phyloP scores from a whole-genome alignment of 2,113 vertebrate species.

The Silurus glanis region DNA sequence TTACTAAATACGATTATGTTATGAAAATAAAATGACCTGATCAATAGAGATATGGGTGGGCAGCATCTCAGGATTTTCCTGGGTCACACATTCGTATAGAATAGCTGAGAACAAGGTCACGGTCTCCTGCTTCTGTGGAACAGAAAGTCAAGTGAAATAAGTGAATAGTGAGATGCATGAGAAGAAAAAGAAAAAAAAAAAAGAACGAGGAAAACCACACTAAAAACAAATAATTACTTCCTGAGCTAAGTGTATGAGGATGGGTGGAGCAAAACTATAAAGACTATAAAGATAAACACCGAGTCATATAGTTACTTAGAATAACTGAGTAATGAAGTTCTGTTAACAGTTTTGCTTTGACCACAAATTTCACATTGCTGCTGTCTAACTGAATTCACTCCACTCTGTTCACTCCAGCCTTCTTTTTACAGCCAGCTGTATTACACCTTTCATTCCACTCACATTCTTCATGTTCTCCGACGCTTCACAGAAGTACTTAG shows the following conservation, averaged over 20 bases:
- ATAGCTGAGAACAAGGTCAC: slow-evolving; percentile 90
- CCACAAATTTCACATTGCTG: neutral
- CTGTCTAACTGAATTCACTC: neutral
- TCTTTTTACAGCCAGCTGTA: neutral
- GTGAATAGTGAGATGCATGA: neutral
- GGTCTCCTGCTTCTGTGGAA: slow-evolving; percentile 83
- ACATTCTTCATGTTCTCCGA: slow-evolving; percentile 80
- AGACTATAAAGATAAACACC: neutral
- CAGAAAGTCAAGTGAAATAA: neutral
- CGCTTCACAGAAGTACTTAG: slow-evolving; percentile 92
- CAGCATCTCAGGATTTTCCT: slow-evolving; percentile 97
- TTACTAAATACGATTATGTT: neutral
- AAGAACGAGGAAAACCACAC: slow-evolving; percentile 5
- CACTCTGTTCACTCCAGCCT: neutral
- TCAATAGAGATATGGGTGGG: slow-evolving; percentile 93
- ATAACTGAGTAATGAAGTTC: neutral
- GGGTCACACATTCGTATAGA: slow-evolving; percentile 93
- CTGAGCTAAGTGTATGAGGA: slow-evolving; percentile 3
- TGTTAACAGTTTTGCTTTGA: neutral
- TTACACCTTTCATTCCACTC: slow-evolving; percentile 52
- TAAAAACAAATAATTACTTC: slow-evolving; percentile 15
- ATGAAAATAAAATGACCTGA: slow-evolving; percentile 77
- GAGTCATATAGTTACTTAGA: neutral
- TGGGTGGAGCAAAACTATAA: slow-evolving; percentile 8
- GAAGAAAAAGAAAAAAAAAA: neutral